Percentiles rank a stretch among this genome's conserved stretches.
These are phyloP conservation scores for Ibidorhyncha struthersii DNA, from an alignment of 2,113 vertebrate genomes.

Conservation along the genomic window DNA sequence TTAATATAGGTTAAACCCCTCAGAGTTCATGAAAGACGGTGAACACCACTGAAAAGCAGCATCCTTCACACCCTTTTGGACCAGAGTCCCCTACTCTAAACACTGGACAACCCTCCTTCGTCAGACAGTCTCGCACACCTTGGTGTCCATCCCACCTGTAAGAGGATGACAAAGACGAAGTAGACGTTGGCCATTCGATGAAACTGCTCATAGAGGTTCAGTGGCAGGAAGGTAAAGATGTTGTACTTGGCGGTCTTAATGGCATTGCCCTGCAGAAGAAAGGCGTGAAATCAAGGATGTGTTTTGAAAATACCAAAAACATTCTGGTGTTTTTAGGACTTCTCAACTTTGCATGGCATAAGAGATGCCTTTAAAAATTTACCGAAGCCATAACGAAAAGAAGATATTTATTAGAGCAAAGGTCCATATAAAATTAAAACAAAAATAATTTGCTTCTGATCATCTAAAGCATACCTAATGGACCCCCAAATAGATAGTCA, in stretches of 20 bases:
- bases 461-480: neutral
- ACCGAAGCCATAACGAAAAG: neutral
- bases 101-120: neutral
- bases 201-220: conserved; percentile 92
- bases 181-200: conserved; percentile 87
- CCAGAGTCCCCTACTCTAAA: too few species aligned
- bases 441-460: neutral
- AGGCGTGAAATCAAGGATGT: neutral
- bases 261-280: conserved; percentile 82
- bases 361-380: neutral
- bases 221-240: conserved; percentile 86
- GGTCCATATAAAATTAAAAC: accelerated
- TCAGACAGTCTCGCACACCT: neutral
- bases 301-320: neutral
- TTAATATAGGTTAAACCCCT: neutral
- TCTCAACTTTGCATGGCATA: neutral
- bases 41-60: neutral
- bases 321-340: neutral
- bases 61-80: neutral
- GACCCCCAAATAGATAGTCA: too few species aligned
- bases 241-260: conserved; percentile 90
- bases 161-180: conserved; percentile 85
- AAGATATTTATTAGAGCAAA: neutral
- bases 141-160: conserved; percentile 81
- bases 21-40: accelerated